Evolutionary conservation across 2,113 vertebrate genomes (phyloP), one percentile per base, ranked within the genome.

Genomic region (Apteryx owenii): DNA sequence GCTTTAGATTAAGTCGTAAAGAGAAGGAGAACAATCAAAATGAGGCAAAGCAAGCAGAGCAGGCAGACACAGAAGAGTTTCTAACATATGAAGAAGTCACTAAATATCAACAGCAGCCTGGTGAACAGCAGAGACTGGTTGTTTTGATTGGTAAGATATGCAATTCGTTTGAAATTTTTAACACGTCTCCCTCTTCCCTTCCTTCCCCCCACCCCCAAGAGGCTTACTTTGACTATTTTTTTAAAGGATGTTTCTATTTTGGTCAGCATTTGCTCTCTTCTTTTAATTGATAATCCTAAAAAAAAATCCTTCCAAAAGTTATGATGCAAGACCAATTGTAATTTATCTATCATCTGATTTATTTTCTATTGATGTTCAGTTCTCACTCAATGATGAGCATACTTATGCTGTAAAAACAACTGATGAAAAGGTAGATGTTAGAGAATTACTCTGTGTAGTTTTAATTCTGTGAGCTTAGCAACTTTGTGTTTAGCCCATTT

Each of bases 11-110:
- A 7, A 99, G 98, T 75, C 98, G 99, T 29, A 99, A 98, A 42
- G 98, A 99, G 83, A 98, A 98, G 5, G 98, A 98, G 11, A 97
- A 85, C 48, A 98, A 90, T 4, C 85, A 66, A 1, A 98, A 81
- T 61, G 99, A 99, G 10, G 96, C 98, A 26, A 98, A 96, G 38
- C 91, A 88, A 6, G 92, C 95, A 2, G 95, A 98, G 2, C 93
- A 94, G n/a, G 81, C 80, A 1, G 98, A 98, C 4, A 7, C 66
- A 42, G 75, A 84, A 0, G 99, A 99, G 68, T 97, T 99, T 90
- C 97, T 98, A 7, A 99, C 99, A 0, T 99, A 99, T 0, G 99
- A 99, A 85, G 99, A 99, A 85, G 99, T 99, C 77, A 97, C 98
- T 2, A 98, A 98, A 19, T 99, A 99, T 29, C 98, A 99, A 93